phyloP scores from a whole-genome alignment of 2,888 invertebrate species.

The Ophraella communa region DNA sequence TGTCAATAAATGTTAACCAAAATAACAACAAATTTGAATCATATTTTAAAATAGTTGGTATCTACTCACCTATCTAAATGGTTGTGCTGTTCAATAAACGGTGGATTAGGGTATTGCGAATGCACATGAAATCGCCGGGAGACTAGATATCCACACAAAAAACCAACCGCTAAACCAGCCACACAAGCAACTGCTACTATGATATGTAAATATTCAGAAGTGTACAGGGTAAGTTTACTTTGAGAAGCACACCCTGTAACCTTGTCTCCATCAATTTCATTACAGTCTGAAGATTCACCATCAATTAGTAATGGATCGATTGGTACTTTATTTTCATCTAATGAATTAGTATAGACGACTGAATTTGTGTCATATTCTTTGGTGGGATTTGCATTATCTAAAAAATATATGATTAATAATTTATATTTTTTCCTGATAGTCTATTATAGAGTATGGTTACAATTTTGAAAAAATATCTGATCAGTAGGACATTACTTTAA shows the following conservation, averaged over 20 bases:
- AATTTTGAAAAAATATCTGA: too few relatives aligned
- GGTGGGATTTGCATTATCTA: constrained; percentile 42
- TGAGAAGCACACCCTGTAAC: constrained; percentile 54
- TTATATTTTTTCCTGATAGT: too few relatives aligned
- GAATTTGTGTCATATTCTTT: constrained; percentile 53
- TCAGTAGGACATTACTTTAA: too few relatives aligned
- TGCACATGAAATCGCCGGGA: constrained; percentile 76
- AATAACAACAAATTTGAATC: background rate
- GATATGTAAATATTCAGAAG: constrained; percentile 80
- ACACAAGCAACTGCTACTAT: constrained; percentile 78
- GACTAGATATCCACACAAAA: constrained; percentile 84
- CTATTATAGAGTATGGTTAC: too few relatives aligned
- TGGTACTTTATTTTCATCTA: constrained; percentile 37
- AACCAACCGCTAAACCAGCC: constrained; percentile 81
- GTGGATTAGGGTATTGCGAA: constrained; percentile 75
- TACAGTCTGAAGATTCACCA: constrained; percentile 51
- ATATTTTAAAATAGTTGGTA: background rate
- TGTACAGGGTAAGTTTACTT: constrained; percentile 73
- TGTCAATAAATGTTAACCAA: background rate
- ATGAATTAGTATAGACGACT: constrained; percentile 40
- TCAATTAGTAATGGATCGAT: constrained; percentile 49
- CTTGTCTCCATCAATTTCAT: constrained; percentile 47
- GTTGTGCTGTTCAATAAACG: constrained; percentile 79
- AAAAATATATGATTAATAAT: constrained; percentile 5
- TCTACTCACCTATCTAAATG: constrained; percentile 75